A percentile compares a stretch with the other conserved stretches of the same genome.
phyloP scores from a whole-genome alignment of 2,113 vertebrate genomes.

The Murina feae region DNA sequence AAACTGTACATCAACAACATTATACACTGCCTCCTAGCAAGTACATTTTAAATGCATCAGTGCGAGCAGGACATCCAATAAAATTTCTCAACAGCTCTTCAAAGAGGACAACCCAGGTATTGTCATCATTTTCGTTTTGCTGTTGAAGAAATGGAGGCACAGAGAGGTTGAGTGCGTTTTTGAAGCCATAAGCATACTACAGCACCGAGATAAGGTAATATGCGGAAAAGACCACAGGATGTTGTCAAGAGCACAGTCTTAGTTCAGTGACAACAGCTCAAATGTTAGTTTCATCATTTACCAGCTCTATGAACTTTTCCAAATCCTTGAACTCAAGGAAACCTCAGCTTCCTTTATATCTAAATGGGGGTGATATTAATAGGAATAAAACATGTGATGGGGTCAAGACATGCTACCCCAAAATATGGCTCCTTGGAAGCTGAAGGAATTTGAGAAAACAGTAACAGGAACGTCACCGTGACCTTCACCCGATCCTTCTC shows the following conservation, averaged over 20 bases:
- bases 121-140: background rate
- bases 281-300: background rate
- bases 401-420: background rate
- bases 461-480: background rate
- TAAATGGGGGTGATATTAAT: background rate
- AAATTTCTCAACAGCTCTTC: background rate
- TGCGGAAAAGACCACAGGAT: background rate
- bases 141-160: background rate
- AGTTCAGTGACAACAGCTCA: background rate
- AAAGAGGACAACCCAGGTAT: background rate
- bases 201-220: background rate
- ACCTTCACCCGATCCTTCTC: background rate
- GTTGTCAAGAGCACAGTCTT: background rate
- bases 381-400: background rate
- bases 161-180: background rate
- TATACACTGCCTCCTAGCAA: background rate
- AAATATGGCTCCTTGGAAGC: background rate
- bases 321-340: conserved; percentile 30
- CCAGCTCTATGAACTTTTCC: background rate
- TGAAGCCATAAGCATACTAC: background rate
- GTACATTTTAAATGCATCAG: background rate
- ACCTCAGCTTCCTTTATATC: background rate
- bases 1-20: background rate
- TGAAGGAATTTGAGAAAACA: background rate
- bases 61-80: background rate